Base-by-base conservation (phyloP, 2,888 invertebrate genomes). In the Lasioglossum malachurum region DNA sequence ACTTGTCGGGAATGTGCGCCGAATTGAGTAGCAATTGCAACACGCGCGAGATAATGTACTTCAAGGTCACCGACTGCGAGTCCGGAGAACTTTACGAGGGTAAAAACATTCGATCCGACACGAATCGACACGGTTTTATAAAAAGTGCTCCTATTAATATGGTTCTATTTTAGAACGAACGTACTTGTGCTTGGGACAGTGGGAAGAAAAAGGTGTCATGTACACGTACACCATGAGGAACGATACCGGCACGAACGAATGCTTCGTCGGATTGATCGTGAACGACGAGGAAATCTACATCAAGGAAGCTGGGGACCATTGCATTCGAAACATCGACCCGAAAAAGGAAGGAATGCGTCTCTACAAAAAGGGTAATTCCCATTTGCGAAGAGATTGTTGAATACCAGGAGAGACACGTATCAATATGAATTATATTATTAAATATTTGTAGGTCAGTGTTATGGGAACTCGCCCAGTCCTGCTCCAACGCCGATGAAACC, bases 291-390 rank as follows among this genome's bases (percentile, higher is more conserved):
- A 96, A 89, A 96, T 97, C 88, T 96, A 96, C 92, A 97, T 97
- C 83, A 97, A 96, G 92, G 97, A 97, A 95, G 97, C 97, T 41
- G 97, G 97, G 0, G 96, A 96, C 91, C 96, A 96, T 91, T 97
- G 97, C 91, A 96, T 96, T 89, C 95, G 97, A 86, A 95, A 96
- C 87, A 96, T 97, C 49, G 96, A 97, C 94, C 97, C 97, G 2
- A 94, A 96, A 75, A 95, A 94, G 57, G 96, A 96, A 91, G 97
- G 97, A 83, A 97, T 97, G 97, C 96, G 96, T 92, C 95, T 97
- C 44, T 96, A 96, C 60, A 96, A 96, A 92, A 95, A 95, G 93
- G 96, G 96, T 95, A 94, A 94, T 7, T 27, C 31, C 16, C 2
- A 2, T 19, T 31, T 35, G 41, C 2, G 53, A 53, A 53, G 7